Conservation (phyloP, 2,888 invertebrate species). For the Nemoura dubitans region DNA sequence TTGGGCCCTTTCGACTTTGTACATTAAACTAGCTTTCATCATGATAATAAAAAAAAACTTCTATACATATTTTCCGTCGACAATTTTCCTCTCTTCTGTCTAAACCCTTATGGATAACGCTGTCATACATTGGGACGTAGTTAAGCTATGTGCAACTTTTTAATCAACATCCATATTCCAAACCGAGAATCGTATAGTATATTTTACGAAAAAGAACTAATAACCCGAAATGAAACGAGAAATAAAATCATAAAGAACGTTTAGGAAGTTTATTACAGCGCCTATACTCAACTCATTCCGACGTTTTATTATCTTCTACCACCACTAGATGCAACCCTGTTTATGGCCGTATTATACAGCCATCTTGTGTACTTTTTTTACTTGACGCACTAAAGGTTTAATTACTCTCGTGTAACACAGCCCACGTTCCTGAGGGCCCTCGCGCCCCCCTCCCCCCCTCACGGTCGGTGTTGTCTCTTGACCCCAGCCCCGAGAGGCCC, state of each 20-base stretch:
- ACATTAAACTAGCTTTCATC: constrained; percentile 12
- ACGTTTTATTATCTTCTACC: background rate
- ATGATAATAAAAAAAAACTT: background rate
- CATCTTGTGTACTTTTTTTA: constrained; percentile 7
- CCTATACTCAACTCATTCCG: background rate
- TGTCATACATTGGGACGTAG: background rate
- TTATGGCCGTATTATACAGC: constrained; percentile 33
- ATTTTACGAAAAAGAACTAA: background rate
- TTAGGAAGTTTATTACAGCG: constrained; percentile 16
- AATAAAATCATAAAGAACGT: constrained; percentile 10
- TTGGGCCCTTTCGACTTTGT: constrained; percentile 7
- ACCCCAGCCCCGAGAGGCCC: constrained; percentile 3
- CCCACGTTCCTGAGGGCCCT: constrained; percentile 16
- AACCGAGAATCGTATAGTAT: background rate
- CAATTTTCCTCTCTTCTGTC: background rate
- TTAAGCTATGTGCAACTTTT: constrained; percentile 4
- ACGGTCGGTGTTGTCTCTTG: constrained; percentile 33
- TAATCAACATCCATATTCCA: constrained; percentile 5
- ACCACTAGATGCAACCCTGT: constrained; percentile 9
- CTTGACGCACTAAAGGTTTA: constrained; percentile 18
- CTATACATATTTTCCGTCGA: background rate
- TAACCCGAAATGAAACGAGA: background rate
- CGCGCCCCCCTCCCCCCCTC: background rate
- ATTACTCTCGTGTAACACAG: constrained; percentile 14
- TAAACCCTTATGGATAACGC: background rate